Conservation (phyloP, 2,113 vertebrate genomes). For the Chitala chitala region DNA sequence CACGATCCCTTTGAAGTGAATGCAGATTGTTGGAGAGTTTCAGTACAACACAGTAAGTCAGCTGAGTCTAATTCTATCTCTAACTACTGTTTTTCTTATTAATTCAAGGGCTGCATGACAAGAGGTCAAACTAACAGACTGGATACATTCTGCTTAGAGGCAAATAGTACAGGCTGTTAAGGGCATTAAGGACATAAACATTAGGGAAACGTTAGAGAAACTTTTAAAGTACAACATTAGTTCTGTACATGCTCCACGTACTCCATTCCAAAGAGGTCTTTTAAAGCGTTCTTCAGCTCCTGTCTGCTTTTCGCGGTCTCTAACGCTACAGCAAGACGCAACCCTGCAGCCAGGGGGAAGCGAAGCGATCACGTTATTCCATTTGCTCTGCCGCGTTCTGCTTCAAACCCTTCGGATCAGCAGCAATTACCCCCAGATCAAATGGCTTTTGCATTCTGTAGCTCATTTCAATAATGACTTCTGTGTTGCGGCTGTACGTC, state of each 20-base stretch:
- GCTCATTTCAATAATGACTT: constrained; percentile 60
- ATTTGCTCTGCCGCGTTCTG: constrained; percentile 30
- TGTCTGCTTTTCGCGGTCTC: background rate
- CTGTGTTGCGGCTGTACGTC: constrained; percentile 45
- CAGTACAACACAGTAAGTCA: background rate
- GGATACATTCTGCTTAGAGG: background rate
- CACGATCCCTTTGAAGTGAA: background rate
- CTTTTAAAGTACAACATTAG: too few species aligned
- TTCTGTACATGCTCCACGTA: too few species aligned
- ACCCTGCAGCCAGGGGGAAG: constrained; percentile 17
- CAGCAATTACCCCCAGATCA: constrained; percentile 47
- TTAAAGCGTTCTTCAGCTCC: too few species aligned
- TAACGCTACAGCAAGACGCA: constrained; percentile 5
- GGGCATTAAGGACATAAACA: too few species aligned
- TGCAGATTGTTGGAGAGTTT: background rate
- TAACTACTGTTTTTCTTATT: background rate
- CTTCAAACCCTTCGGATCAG: constrained; percentile 28
- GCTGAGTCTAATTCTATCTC: background rate
- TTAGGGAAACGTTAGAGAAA: too few species aligned
- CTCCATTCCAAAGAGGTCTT: too few species aligned
- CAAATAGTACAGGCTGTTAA: background rate
- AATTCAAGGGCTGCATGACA: background rate
- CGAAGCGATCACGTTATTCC: constrained; percentile 19
- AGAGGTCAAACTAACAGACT: background rate
- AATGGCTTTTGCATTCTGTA: constrained; percentile 51